phyloP scores from a whole-genome alignment of 2,888 invertebrate genomes.

The Cataglyphis cursor region DNA sequence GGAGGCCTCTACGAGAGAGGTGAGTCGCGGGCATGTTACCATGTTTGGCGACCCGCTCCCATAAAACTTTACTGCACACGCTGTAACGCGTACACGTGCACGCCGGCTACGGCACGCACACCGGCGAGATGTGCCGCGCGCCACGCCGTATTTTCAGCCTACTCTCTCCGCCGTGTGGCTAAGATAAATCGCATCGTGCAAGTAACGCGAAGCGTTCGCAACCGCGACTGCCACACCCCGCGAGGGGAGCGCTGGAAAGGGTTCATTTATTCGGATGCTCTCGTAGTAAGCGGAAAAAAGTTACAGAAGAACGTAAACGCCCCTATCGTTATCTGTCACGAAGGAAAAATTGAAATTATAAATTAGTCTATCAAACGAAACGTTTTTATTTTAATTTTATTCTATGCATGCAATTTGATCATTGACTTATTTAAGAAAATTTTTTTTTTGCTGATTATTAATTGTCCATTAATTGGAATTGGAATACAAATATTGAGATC shows the following conservation, averaged over 20 bases:
- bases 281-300: neutral
- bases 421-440: neutral
- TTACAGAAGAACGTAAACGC: neutral
- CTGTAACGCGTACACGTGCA: constrained; percentile 54
- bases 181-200: constrained; percentile 71
- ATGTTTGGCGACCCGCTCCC: constrained; percentile 81
- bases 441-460: neutral
- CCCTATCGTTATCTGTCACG: neutral
- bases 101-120: constrained; percentile 38
- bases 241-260: neutral
- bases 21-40: constrained; percentile 74
- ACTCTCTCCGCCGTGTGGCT: constrained; percentile 68
- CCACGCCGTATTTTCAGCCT: constrained; percentile 62
- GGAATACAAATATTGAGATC: neutral
- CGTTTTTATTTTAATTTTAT: neutral
- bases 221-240: constrained; percentile 60
- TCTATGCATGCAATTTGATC: neutral
- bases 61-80: constrained; percentile 79
- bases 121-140: constrained; percentile 6
- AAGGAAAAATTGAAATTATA: neutral
- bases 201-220: constrained; percentile 56
- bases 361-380: neutral
- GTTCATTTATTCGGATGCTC: constrained; percentile 18
- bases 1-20: constrained; percentile 58
- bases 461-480: neutral